Evolutionary conservation across 2,888 invertebrate species (phyloP).

Genomic region (Philonicus albiceps): DNA sequence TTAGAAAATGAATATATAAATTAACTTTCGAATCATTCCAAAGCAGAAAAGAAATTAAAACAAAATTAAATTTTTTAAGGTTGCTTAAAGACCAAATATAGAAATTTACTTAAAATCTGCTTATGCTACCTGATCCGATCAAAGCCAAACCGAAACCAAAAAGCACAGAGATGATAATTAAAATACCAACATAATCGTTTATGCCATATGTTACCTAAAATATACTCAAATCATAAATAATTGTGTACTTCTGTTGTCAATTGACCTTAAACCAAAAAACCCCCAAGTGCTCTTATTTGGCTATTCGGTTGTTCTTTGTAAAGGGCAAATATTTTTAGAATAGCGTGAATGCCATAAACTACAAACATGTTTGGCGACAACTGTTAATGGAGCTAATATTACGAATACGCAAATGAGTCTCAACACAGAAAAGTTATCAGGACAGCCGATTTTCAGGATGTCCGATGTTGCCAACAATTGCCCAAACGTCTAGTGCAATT

Average conservation of each 20-base stretch:
- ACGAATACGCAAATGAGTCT: background rate
- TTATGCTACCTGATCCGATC: no score
- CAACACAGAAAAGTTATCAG: background rate
- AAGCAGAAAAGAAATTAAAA: no score
- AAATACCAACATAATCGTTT: no score
- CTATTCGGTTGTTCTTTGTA: background rate
- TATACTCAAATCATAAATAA: background rate
- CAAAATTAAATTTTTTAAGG: no score
- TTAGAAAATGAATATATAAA: no score
- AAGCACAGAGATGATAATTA: no score
- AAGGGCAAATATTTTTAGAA: background rate
- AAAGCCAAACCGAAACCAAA: no score
- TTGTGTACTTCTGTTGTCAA: background rate
- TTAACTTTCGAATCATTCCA: no score
- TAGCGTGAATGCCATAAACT: background rate
- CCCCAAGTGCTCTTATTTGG: background rate
- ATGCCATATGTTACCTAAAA: no score
- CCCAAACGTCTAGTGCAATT: background rate
- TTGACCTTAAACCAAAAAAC: background rate
- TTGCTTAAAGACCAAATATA: no score
- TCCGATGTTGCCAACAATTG: background rate
- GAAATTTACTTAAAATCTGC: no score
- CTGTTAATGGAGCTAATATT: background rate
- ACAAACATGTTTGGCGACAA: background rate
- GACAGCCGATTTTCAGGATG: background rate